Evolutionary conservation across 2,113 vertebrate genomes (phyloP).

Genomic region (Apus apus): DNA sequence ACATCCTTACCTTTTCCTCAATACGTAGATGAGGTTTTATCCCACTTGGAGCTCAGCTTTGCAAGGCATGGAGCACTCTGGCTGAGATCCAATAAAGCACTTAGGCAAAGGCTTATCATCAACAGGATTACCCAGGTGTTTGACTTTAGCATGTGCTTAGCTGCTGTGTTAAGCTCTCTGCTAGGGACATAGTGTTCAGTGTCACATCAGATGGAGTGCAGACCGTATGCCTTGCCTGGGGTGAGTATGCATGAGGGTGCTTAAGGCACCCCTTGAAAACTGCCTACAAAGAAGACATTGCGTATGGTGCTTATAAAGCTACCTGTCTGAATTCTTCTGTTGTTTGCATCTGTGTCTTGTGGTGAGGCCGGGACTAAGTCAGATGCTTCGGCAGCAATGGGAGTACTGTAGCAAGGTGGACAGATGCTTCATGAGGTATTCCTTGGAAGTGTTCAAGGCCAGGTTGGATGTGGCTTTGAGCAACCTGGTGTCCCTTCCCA

Average conservation of each 20-base stretch:
- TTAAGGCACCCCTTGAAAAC: neutral
- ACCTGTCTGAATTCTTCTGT: neutral
- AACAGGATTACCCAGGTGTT: slow-evolving; percentile 65
- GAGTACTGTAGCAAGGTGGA: neutral
- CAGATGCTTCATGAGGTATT: neutral
- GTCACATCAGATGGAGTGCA: neutral
- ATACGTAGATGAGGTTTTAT: slow-evolving; percentile 50
- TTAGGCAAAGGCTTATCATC: slow-evolving; percentile 58
- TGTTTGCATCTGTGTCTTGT: neutral
- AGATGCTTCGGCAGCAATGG: fast-evolving
- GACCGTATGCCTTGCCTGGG: neutral
- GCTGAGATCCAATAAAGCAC: slow-evolving; percentile 63
- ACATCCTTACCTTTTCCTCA: slow-evolving; percentile 52
- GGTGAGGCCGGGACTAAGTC: neutral
- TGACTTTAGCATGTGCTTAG: slow-evolving; percentile 51
- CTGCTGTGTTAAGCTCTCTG: neutral
- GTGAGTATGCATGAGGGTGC: neutral
- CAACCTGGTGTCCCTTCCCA: too few species aligned
- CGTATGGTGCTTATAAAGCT: neutral
- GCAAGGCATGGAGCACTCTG: slow-evolving; percentile 19
- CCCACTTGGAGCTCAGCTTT: slow-evolving; percentile 37
- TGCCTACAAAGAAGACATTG: neutral
- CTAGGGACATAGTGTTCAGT: neutral
- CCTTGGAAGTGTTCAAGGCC: too few species aligned
- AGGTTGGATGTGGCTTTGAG: too few species aligned